Evolutionary conservation across 2,797 vertebrate genomes (phyloP), one percentile per base, ranked within the genome.

Genomic region (Takifugu ocellatus): DNA sequence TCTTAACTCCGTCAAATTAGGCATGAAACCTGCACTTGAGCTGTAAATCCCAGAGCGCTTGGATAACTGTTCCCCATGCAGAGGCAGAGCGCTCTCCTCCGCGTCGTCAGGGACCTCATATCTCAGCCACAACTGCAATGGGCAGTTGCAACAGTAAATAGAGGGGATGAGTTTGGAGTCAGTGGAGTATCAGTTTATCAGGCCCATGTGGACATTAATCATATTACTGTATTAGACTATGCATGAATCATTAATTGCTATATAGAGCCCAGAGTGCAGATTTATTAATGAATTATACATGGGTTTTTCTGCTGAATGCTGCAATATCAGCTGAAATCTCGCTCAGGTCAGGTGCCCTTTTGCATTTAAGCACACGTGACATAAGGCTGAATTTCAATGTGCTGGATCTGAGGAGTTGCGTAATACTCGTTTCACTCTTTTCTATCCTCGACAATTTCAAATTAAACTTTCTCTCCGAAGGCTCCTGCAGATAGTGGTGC

Each of bases 151-250:
- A 49, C 39, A 42, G 44, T 61, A 67, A 61, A 51, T 52, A 63
- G 59, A 71, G 59, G 61, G 49, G 65, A 68, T 53, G 68, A 73
- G 70, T 82, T 78, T 52, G 39, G 70, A 68, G 81, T 78, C 55
- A 1, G 39, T 50, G 33, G 25, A 52, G 63, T 63, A 54, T 61
- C 64, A 59, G 79, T 74, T 74, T 57, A 62, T 61, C 60, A 47
- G 27, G 61, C 54, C 66, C 63, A 46, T 55, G 59, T 69, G 42
- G 52, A 49, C 61, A 42, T 66, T 77, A 73, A 81, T 72, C 56
- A 75, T 60, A 57, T 39, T 64, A 24, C 68, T 54, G 72, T 61
- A 61, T 39, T 62, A 24, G 69, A 62, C 82, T 81, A 44, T 81
- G 47, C 68, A 54, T 63, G 31, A 57, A 60, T 66, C 59, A 63